Conservation (phyloP, 2,888 invertebrate species). For the Apamea crenata region DNA sequence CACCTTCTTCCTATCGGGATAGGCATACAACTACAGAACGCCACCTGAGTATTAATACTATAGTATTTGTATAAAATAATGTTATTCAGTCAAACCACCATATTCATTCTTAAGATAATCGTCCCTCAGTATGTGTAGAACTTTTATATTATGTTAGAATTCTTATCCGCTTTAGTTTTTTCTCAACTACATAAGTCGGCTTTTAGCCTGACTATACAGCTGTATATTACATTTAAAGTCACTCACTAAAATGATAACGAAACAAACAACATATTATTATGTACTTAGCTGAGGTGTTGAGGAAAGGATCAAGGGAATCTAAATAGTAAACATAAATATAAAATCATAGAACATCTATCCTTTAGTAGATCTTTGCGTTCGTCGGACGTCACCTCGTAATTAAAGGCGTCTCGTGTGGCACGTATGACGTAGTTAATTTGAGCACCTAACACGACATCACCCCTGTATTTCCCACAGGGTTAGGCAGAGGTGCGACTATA, state of each 20-base stretch:
- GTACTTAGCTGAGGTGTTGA: background rate
- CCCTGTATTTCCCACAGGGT: too few relatives aligned
- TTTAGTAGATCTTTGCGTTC: background rate
- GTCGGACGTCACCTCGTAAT: background rate
- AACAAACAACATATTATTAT: background rate
- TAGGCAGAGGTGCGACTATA: too few relatives aligned
- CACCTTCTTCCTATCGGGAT: background rate
- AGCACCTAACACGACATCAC: background rate
- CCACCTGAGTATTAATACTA: too few relatives aligned
- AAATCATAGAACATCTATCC: background rate
- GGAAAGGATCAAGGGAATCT: background rate
- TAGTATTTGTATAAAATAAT: too few relatives aligned
- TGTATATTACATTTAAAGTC: background rate
- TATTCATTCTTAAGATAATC: too few relatives aligned
- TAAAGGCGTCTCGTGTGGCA: background rate
- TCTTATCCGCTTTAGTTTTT: background rate
- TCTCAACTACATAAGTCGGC: background rate
- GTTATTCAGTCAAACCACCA: too few relatives aligned
- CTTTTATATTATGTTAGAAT: too few relatives aligned
- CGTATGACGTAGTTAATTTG: background rate
- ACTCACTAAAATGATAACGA: background rate
- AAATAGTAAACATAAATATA: background rate
- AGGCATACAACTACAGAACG: background rate
- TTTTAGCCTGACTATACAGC: background rate
- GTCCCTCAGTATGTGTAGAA: too few relatives aligned